Evolutionary conservation across 2,888 invertebrate genomes (phyloP).

Genomic region (Apoda limacodes): DNA sequence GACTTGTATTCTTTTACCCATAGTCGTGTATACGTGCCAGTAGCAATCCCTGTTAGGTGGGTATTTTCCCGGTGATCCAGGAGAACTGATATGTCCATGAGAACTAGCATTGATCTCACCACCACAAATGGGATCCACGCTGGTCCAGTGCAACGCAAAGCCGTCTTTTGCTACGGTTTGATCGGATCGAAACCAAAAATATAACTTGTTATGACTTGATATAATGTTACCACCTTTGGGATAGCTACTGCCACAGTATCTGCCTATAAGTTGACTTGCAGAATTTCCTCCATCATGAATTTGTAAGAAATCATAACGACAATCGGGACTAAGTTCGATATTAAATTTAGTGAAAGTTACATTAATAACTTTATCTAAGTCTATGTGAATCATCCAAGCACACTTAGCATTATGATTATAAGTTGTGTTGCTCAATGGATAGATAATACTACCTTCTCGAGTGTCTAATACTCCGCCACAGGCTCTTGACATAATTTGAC

Average conservation of each 20-base stretch:
- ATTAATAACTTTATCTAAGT: slow-evolving; percentile 77
- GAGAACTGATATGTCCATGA: slow-evolving; percentile 84
- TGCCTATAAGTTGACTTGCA: slow-evolving; percentile 77
- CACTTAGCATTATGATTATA: slow-evolving; percentile 78
- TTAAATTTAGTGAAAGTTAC: slow-evolving; percentile 84
- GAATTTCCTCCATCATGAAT: slow-evolving; percentile 87
- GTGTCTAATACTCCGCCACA: slow-evolving; percentile 51
- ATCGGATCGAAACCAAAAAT: slow-evolving; percentile 87
- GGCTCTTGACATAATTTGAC: slow-evolving; percentile 64
- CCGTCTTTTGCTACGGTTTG: slow-evolving; percentile 72
- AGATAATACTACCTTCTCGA: slow-evolving; percentile 73
- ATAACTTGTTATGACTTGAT: slow-evolving; percentile 81
- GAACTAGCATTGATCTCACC: slow-evolving; percentile 69
- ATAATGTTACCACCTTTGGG: slow-evolving; percentile 80
- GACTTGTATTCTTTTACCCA: slow-evolving; percentile 82
- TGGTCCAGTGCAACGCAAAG: slow-evolving; percentile 84
- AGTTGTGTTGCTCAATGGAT: slow-evolving; percentile 64
- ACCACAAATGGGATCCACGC: slow-evolving; percentile 79
- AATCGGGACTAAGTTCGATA: slow-evolving; percentile 75
- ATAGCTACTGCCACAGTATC: slow-evolving; percentile 80
- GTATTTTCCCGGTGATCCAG: slow-evolving; percentile 90
- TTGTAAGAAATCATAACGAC: slow-evolving; percentile 79
- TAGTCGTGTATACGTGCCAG: slow-evolving; percentile 78
- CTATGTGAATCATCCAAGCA: slow-evolving; percentile 83
- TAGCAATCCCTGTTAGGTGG: slow-evolving; percentile 86